A percentile compares a stretch with the other conserved stretches of the same genome.
phyloP scores from a whole-genome alignment of 35 echinoderm and acorn worm genomes.

The Lytechinus pictus region DNA sequence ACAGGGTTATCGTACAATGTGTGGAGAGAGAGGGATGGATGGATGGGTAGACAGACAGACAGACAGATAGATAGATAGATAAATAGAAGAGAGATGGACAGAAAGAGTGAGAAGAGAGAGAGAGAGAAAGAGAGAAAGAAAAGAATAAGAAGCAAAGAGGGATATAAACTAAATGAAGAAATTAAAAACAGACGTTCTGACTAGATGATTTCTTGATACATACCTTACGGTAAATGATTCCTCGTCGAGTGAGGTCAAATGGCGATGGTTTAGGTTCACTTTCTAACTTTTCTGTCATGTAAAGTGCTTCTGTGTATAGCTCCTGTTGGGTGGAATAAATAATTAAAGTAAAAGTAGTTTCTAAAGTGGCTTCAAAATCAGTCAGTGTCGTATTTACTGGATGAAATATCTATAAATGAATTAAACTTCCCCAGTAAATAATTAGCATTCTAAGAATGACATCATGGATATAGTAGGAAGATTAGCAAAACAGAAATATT shows the following conservation, averaged over 20 bases:
- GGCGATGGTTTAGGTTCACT: slow-evolving; percentile 72
- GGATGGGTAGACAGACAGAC: too few species aligned
- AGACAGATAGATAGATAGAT: too few species aligned
- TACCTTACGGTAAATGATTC: slow-evolving; percentile 95
- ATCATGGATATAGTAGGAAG: too few species aligned
- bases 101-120: background rate
- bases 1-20: too few species aligned
- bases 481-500: too few species aligned
- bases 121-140: background rate
- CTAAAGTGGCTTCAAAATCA: too few species aligned
- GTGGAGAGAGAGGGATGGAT: too few species aligned
- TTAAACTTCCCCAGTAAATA: too few species aligned
- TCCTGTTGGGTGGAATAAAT: slow-evolving; percentile 55
- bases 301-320: slow-evolving; percentile 78
- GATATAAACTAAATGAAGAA: background rate
- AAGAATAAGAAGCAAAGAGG: background rate
- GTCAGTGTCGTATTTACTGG: too few species aligned
- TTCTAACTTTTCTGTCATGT: slow-evolving; percentile 71
- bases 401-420: too few species aligned
- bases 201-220: background rate
- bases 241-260: slow-evolving; percentile 90
- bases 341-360: background rate
- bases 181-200: background rate
- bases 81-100: background rate
- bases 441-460: too few species aligned